These are phyloP conservation scores for Notamacropus eugenii DNA, from an alignment of 2,797 vertebrate species.

Conservation along the genomic window DNA sequence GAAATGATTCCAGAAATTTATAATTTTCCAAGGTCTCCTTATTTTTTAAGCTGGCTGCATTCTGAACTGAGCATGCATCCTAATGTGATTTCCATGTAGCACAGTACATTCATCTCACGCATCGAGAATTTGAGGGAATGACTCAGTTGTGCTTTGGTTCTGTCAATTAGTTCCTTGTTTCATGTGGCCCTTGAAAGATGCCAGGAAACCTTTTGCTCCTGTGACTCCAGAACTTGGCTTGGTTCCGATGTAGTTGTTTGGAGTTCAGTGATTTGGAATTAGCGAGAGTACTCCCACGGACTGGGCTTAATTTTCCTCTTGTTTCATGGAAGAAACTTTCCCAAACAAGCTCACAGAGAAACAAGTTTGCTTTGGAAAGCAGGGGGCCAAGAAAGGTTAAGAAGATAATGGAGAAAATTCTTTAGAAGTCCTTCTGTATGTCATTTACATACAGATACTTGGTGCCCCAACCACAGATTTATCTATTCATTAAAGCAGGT, in stretches of 20 bases:
- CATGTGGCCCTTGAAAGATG: background rate
- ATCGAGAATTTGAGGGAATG: background rate
- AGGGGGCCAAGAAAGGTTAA: background rate
- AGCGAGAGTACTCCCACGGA: background rate
- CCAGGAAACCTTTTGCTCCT: background rate
- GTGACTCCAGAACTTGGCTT: background rate
- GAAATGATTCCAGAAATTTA: background rate
- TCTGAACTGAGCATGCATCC: background rate
- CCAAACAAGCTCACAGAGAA: constrained; percentile 1
- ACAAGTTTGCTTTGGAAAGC: constrained; percentile 1
- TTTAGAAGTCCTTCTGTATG: background rate
- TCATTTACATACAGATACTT: background rate
- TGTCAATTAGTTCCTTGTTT: background rate
- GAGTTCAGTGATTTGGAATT: background rate
- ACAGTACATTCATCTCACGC: background rate
- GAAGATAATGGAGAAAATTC: background rate
- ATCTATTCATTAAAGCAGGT: background rate
- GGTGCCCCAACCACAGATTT: background rate
- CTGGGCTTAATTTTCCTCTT: background rate
- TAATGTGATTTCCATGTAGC: background rate
- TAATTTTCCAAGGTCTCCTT: background rate
- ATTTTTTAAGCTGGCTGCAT: background rate
- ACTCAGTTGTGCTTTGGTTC: background rate
- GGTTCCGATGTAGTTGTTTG: no score
- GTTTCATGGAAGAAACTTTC: background rate